Evolutionary conservation across 2,797 vertebrate species (phyloP).

Genomic region (Oryzias dopingdopingensis): DNA sequence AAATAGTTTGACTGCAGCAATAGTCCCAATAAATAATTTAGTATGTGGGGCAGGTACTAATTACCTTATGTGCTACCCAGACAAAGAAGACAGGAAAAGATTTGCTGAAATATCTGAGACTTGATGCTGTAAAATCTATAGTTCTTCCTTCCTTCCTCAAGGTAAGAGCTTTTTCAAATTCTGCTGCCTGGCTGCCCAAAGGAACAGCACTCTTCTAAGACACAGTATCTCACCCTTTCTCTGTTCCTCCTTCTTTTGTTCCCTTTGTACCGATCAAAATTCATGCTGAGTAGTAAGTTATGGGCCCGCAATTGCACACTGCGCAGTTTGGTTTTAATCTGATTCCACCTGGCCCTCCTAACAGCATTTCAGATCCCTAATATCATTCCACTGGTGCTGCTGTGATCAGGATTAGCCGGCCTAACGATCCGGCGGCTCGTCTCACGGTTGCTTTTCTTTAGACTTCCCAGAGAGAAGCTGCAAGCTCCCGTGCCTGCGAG

Average conservation of each 20-base stretch:
- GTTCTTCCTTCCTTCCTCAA: slow-evolving; percentile 66
- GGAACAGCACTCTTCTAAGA: slow-evolving; percentile 63
- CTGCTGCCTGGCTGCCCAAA: slow-evolving; percentile 70
- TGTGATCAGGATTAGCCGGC: slow-evolving; percentile 75
- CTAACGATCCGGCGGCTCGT: slow-evolving; percentile 74
- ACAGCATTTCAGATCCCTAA: slow-evolving; percentile 80
- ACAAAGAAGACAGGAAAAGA: slow-evolving; percentile 49
- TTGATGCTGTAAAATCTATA: slow-evolving; percentile 71
- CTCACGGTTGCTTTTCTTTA: slow-evolving; percentile 45
- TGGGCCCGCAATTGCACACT: slow-evolving; percentile 73
- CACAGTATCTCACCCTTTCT: slow-evolving; percentile 59
- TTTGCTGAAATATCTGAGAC: slow-evolving; percentile 53
- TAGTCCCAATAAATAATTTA: slow-evolving; percentile 74
- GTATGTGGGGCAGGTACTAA: slow-evolving; percentile 69
- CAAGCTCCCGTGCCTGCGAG: slow-evolving; percentile 44
- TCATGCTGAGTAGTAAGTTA: slow-evolving; percentile 79
- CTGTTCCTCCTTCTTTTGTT: slow-evolving; percentile 73
- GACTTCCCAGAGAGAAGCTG: slow-evolving; percentile 44
- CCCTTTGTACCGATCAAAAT: slow-evolving; percentile 78
- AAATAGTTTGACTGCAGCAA: slow-evolving; percentile 72
- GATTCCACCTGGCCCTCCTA: slow-evolving; percentile 77
- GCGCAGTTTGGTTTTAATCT: slow-evolving; percentile 81
- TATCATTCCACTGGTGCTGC: slow-evolving; percentile 75
- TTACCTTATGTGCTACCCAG: slow-evolving; percentile 63
- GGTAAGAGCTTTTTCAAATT: slow-evolving; percentile 69